phyloP scores from a whole-genome alignment of 2,888 invertebrate genomes.

The Heliconius charithonia region DNA sequence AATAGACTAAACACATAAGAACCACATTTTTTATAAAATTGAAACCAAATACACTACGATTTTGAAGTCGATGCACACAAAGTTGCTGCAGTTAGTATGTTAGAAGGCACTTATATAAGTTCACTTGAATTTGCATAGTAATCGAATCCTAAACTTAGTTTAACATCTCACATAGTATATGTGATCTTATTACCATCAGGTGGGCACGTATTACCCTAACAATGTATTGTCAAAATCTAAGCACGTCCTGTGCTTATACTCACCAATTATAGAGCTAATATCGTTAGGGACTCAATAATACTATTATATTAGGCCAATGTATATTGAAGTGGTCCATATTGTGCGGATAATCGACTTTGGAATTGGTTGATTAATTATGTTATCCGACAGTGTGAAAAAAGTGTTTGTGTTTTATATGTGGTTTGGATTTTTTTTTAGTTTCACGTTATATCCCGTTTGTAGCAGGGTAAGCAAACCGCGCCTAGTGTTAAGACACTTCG shows the following conservation, averaged over 20 bases:
- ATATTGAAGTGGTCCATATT: slow-evolving; percentile 36
- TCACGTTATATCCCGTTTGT: too few species aligned
- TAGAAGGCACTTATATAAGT: background rate
- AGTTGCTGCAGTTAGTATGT: background rate
- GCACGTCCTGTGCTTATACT: slow-evolving; percentile 51
- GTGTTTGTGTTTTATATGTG: background rate
- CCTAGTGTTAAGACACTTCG: too few species aligned
- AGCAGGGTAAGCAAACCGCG: too few species aligned
- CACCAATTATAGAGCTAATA: slow-evolving; percentile 52
- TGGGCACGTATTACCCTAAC: slow-evolving; percentile 26
- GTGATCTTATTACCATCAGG: slow-evolving; percentile 11
- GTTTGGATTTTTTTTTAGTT: background rate
- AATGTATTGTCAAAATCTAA: slow-evolving; percentile 39
- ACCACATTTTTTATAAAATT: background rate
- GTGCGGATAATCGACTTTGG: slow-evolving; percentile 41
- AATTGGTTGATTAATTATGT: background rate
- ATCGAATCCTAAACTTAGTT: slow-evolving; percentile 13
- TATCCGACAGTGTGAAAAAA: background rate
- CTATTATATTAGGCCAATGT: slow-evolving; percentile 44
- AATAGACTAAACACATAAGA: background rate
- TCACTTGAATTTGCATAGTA: slow-evolving; percentile 14
- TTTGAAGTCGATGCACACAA: background rate
- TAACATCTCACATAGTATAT: background rate
- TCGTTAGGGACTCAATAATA: slow-evolving; percentile 52
- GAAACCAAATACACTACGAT: background rate